These are phyloP conservation scores for Plutella xylostella DNA, from an alignment of 2,888 invertebrate genomes.

Conservation along the genomic window DNA sequence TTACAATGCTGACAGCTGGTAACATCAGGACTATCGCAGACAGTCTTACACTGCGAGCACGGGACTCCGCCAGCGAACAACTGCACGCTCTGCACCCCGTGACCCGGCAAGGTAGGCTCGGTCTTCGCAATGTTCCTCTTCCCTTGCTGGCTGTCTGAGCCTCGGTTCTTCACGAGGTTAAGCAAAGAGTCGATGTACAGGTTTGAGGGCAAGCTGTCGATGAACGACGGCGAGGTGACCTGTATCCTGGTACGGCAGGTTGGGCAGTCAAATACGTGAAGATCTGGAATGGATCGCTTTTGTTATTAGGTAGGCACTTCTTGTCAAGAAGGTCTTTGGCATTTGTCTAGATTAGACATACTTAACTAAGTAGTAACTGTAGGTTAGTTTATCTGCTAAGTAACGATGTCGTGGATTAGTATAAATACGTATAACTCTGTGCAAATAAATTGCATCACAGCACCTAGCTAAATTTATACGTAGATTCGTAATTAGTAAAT, in stretches of 20 bases:
- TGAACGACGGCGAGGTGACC: conserved; percentile 54
- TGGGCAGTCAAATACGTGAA: conserved; percentile 62
- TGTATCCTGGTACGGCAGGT: conserved; percentile 66
- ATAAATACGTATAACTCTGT: no score
- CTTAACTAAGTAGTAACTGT: no score
- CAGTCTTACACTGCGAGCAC: conserved; percentile 43
- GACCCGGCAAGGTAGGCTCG: conserved; percentile 17
- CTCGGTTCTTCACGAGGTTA: conserved; percentile 45
- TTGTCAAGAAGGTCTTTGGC: not conserved
- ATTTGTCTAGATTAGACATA: not conserved
- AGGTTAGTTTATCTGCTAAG: no score
- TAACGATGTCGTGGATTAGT: no score
- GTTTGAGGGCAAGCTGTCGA: conserved; percentile 74
- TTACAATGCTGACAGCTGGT: conserved; percentile 71
- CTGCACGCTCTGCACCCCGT: conserved; percentile 34
- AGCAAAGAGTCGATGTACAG: conserved; percentile 75
- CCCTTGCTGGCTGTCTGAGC: conserved; percentile 18
- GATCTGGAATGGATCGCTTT: conserved; percentile 29
- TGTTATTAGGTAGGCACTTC: not conserved
- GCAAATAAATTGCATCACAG: no score
- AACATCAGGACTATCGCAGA: conserved; percentile 39
- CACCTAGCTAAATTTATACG: no score
- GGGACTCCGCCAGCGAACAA: conserved; percentile 40
- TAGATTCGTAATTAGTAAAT: no score
- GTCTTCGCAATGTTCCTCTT: not conserved